Base-by-base conservation (phyloP, 2,113 vertebrate genomes). In the Anthoscopus minutus region DNA sequence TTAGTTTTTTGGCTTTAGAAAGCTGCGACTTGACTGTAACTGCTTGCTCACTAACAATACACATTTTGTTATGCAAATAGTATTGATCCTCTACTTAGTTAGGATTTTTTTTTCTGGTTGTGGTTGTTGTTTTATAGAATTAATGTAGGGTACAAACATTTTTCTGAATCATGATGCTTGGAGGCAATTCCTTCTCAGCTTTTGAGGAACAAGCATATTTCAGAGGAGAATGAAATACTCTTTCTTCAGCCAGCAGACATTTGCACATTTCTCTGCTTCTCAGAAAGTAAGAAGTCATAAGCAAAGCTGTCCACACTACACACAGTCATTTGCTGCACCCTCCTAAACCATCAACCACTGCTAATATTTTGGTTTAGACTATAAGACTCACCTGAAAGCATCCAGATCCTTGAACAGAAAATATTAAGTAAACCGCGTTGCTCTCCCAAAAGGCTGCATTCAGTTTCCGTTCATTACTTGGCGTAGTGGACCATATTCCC, bases 401-500 rank as follows among this genome's bases (percentile, higher is more conserved):
- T 91, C 98, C 99, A 40, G 99, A 99, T 21, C 99, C 98, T 96
- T 99, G 99, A 90, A 99, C 98, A 92, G 99, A 99, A 98, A 99
- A 99, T 92, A 99, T 93, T 72, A 99, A 98, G 94, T 98, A 98
- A 94, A 99, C 97, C 27, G 85, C 22, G 21, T 81, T 97, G 93
- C 98, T 98, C 72, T 98, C 98, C 94, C 96, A 96, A 96, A 99
- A 99, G 67, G 99, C 99, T 93, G 97, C 96, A 85, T 98, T 98
- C 69, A 99, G 97, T 89, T 99, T 99, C 69, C 64, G 88, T 89
- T 99, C 99, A 86, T 99, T 99, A 97, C 91, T 98, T 61, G 98
- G 98, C 0, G 97, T 98, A 65, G 99, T 99, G 83, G 98, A 99
- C 99, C 99, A 99, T 96, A 99, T 98, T 13, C 98, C 98, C 64